Evolutionary conservation across 2,888 invertebrate genomes (phyloP).

Genomic region (Stenotaenia linearis): DNA sequence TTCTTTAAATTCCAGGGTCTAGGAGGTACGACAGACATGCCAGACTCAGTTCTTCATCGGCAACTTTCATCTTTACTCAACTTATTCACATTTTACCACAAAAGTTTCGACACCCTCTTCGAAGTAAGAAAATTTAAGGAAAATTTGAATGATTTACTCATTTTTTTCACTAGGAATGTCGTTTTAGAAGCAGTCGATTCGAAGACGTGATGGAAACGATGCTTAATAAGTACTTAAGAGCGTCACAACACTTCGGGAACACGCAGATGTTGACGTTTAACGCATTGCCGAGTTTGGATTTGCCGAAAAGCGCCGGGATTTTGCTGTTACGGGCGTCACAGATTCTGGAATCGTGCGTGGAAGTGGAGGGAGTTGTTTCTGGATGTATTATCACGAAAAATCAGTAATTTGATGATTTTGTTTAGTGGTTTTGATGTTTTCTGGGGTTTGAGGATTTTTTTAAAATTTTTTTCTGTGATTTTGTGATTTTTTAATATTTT

Average conservation of each 20-base stretch:
- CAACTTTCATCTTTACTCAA: conserved; percentile 70
- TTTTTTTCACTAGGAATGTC: neutral
- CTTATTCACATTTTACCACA: conserved; percentile 75
- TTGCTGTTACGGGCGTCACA: conserved; percentile 82
- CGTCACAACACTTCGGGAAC: conserved; percentile 74
- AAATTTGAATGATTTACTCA: neutral
- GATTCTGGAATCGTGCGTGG: conserved; percentile 75
- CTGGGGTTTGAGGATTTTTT: no score
- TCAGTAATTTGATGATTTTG: conserved; percentile 48
- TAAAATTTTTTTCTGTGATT: no score
- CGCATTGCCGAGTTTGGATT: conserved; percentile 60
- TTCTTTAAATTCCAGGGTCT: conserved; percentile 72
- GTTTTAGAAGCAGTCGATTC: conserved; percentile 47
- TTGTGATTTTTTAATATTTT: no score
- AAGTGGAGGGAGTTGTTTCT: conserved; percentile 70
- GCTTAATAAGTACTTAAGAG: conserved; percentile 82
- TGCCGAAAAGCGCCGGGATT: conserved; percentile 62
- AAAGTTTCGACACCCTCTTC: conserved; percentile 68
- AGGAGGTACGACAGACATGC: conserved; percentile 78
- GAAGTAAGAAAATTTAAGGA: conserved; percentile 47
- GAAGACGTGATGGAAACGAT: conserved; percentile 73
- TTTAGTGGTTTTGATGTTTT: no score
- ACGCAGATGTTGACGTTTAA: conserved; percentile 59
- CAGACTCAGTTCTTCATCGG: conserved; percentile 72
- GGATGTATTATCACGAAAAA: conserved; percentile 82